phyloP scores from a whole-genome alignment of 2,797 vertebrate species.

The Dallia pectoralis region DNA sequence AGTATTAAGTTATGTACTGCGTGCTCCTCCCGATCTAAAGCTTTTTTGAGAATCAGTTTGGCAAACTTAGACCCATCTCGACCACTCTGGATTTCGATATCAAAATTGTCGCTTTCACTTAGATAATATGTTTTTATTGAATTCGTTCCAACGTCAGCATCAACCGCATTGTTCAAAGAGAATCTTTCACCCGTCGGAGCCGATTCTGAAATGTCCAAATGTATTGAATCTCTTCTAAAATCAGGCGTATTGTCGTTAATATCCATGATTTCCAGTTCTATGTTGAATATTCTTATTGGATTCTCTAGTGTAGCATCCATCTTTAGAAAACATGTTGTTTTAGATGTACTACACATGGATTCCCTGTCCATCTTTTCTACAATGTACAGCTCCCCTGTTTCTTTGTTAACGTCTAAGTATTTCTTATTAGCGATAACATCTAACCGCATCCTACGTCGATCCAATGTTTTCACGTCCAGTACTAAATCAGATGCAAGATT shows the following conservation, averaged over 20 bases:
- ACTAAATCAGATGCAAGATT: constrained; percentile 71
- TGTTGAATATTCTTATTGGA: constrained; percentile 62
- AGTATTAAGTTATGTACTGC: constrained; percentile 41
- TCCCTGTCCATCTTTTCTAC: constrained; percentile 48
- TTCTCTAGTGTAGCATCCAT: constrained; percentile 64
- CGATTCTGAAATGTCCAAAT: constrained; percentile 67
- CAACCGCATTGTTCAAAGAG: constrained; percentile 65
- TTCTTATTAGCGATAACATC: constrained; percentile 52
- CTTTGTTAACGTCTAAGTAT: constrained; percentile 59
- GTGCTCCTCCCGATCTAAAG: constrained; percentile 42
- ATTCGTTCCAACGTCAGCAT: constrained; percentile 63
- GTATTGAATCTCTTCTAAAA: constrained; percentile 37
- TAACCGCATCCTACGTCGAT: constrained; percentile 54
- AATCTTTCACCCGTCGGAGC: constrained; percentile 58
- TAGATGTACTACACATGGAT: too few relatives aligned
- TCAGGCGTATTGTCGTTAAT: constrained; percentile 65
- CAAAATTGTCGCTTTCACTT: constrained; percentile 54
- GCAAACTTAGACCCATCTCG: constrained; percentile 49
- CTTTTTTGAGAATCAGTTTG: constrained; percentile 39
- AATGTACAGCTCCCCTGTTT: constrained; percentile 61
- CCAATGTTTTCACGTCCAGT: constrained; percentile 56
- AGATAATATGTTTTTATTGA: constrained; percentile 59
- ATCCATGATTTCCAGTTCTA: constrained; percentile 61
- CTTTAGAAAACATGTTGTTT: constrained; percentile 50
- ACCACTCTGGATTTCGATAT: constrained; percentile 43